A percentile compares a stretch with the other conserved stretches of the same genome.
Conservation (phyloP, 2,888 invertebrate genomes). For the Cryptus armator region DNA sequence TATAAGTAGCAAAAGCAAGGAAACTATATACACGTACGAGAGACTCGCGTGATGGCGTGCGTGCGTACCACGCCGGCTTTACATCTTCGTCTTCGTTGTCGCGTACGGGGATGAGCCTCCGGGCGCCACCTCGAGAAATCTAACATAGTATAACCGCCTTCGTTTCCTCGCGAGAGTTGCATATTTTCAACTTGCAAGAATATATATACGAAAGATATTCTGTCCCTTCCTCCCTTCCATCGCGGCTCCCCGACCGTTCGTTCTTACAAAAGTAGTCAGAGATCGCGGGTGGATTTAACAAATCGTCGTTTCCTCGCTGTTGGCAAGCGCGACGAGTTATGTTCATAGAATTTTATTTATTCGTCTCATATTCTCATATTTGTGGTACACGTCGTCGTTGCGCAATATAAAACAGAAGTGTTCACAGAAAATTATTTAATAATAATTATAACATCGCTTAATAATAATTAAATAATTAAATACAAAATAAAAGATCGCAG, state of each 20-base stretch:
- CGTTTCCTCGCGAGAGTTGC: not conserved
- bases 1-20: conserved; percentile 12
- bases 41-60: not conserved
- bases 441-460: too few relatives aligned
- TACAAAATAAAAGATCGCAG: too few relatives aligned
- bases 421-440: not conserved
- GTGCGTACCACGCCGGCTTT: conserved; percentile 6
- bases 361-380: not conserved
- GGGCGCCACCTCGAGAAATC: conserved; percentile 52
- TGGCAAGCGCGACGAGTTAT: conserved; percentile 32
- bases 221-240: not conserved
- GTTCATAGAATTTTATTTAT: conserved; percentile 17
- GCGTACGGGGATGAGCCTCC: conserved; percentile 1
- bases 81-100: conserved; percentile 31
- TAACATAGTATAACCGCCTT: conserved; percentile 9
- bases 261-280: conserved; percentile 17
- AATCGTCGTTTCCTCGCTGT: conserved; percentile 49
- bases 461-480: too few relatives aligned
- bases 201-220: conserved; percentile 24
- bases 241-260: not conserved
- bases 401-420: conserved; percentile 9
- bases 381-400: not conserved
- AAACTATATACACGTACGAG: not conserved
- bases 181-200: conserved; percentile 10
- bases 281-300: conserved; percentile 44